Conservation (phyloP, 2,113 vertebrate species). For the Mesoclemmys tuberculata region DNA sequence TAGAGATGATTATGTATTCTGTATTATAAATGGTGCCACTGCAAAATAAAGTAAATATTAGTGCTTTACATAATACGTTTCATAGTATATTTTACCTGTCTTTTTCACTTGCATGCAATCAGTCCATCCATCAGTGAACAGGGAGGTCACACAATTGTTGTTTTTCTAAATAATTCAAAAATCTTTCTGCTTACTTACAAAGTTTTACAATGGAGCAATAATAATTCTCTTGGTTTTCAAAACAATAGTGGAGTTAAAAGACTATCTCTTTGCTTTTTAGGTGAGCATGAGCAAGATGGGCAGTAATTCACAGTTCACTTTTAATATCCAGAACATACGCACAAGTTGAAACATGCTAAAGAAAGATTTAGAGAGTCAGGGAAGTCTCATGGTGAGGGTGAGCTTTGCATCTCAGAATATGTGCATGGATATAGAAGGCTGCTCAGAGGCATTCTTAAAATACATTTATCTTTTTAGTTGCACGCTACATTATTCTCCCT, state of each 20-base stretch:
- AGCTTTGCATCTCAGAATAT: background rate
- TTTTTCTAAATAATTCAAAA: background rate
- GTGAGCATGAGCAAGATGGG: background rate
- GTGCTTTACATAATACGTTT: background rate
- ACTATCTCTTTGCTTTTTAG: background rate
- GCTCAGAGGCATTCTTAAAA: background rate
- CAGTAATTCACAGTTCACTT: background rate
- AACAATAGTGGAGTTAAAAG: background rate
- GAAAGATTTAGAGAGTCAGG: background rate
- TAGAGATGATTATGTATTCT: background rate
- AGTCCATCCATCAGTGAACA: background rate
- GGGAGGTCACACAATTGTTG: background rate
- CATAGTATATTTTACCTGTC: background rate
- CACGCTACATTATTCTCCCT: background rate
- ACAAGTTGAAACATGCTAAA: rapidly evolving
- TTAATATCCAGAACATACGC: background rate
- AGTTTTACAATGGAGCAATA: background rate
- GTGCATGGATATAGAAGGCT: background rate
- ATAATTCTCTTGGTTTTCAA: background rate
- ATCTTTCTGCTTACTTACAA: background rate
- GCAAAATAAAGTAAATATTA: background rate
- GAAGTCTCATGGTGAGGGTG: background rate
- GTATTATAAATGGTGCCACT: rapidly evolving
- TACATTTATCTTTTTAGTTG: background rate
- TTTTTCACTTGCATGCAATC: background rate